Conservation (phyloP, 2,113 vertebrate genomes). For the Caranx ignobilis region DNA sequence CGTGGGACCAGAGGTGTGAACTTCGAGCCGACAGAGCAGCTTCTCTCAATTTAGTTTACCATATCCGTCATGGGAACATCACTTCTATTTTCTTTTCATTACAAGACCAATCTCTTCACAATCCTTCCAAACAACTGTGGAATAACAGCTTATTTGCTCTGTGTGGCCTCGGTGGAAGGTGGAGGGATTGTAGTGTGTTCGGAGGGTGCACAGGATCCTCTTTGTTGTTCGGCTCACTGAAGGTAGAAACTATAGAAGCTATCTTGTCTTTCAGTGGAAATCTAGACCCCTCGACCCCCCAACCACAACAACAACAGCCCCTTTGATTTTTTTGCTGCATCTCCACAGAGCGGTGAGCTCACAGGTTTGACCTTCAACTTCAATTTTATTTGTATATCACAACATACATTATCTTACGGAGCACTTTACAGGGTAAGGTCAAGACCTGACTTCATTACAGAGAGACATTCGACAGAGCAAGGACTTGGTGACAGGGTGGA, state of each 20-base stretch:
- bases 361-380: background rate
- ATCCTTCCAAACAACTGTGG: conserved; percentile 82
- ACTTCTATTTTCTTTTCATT: conserved; percentile 87
- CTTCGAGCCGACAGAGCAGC: conserved; percentile 68
- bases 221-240: conserved; percentile 45
- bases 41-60: conserved; percentile 76
- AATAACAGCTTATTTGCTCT: conserved; percentile 84
- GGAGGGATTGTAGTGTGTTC: conserved; percentile 53
- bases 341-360: background rate
- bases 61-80: conserved; percentile 85
- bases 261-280: conserved; percentile 58
- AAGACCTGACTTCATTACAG: no score
- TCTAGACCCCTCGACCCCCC: conserved; percentile 11
- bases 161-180: conserved; percentile 73
- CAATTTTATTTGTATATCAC: no score
- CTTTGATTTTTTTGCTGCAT: background rate
- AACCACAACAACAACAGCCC: conserved; percentile 12
- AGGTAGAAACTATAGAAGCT: conserved; percentile 72
- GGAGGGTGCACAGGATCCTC: conserved; percentile 41
- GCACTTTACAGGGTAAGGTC: no score
- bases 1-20: conserved; percentile 81
- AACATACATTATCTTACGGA: no score
- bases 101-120: conserved; percentile 77
- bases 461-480: no score
- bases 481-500: no score